Percentiles rank a stretch among this genome's conserved stretches.
These are phyloP conservation scores for Ciconia stormi DNA, from an alignment of 2,113 vertebrate species.

Conservation along the genomic window DNA sequence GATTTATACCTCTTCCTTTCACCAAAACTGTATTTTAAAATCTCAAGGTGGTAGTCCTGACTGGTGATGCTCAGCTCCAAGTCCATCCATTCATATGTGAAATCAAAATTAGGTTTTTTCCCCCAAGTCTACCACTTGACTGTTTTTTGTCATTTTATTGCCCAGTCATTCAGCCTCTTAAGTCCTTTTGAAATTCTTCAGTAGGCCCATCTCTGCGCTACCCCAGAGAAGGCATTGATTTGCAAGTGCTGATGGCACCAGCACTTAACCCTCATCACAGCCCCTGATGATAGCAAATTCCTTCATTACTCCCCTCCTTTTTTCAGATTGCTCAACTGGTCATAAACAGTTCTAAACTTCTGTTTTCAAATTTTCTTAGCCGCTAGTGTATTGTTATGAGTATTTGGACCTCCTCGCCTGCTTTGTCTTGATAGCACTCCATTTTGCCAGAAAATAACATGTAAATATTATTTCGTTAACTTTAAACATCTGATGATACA, in stretches of 20 bases:
- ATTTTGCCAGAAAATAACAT: not conserved
- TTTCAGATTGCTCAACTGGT: not conserved
- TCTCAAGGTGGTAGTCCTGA: not conserved
- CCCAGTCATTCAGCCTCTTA: not conserved
- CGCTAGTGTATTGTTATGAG: rapidly evolving
- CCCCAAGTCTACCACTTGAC: not conserved
- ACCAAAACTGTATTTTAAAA: not conserved
- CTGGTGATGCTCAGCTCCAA: not conserved
- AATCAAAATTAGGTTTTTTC: not conserved
- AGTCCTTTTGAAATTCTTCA: not conserved
- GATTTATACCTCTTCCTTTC: not conserved
- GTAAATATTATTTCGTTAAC: not conserved
- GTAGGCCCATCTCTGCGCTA: not conserved
- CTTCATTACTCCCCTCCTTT: not conserved
- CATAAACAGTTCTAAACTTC: not conserved
- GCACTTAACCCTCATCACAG: rapidly evolving
- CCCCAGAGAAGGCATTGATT: not conserved
- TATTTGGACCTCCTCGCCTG: not conserved
- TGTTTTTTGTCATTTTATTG: not conserved
- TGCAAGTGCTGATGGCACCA: not conserved
- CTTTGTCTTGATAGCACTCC: not conserved
- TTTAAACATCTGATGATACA: not conserved
- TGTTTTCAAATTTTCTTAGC: not conserved
- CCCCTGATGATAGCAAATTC: not conserved
- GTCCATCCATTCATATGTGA: not conserved